Evolutionary conservation across 2,113 vertebrate species (phyloP), one percentile per base, ranked within the genome.

Genomic region (Pampusana beccarii): DNA sequence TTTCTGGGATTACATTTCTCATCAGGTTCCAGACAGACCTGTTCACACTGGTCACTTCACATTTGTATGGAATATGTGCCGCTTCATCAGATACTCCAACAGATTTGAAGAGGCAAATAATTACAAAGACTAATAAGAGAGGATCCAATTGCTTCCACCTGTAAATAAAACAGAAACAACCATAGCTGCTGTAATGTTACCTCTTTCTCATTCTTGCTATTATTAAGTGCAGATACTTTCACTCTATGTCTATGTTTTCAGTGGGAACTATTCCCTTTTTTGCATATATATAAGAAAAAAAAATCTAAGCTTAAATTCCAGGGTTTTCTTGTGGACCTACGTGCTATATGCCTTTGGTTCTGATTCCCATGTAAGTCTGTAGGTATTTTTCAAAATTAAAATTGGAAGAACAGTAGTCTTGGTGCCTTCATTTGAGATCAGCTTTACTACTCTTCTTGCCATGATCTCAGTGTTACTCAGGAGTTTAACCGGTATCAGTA

Each of bases 1-100:
- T 91, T 94, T 84, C 61, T 89, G 60, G 34, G 66, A 66, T 90
- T 70, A 67, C 28, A 64, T 89, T 82, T 85, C 81, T 91, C 80
- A 65, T 90, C 87, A 91, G 86, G 85, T 92, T 88, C 71, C 70
- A 93, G 83, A 16, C 80, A 92, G 48, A 85, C 61, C 74, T 80
- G 40, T 93, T 80, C 78, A 73, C 40, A 5, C 65, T 73, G 72
- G 36, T 93, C 86, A 75, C 46, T 92, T 90, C 29, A 28, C 44
- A 69, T 96, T 92, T 70, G 51, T 75, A 24, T 16, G 83, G 42
- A 83, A 16, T 71, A 31, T 19, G 11, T 40, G 38, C 60, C 4
- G 7, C 64, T 87, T 54, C 65, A n/a, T 53, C 53, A 67, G 42
- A 75, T 38, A 11, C 33, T 83, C 46, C 11, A 13, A 12, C 3